Conservation (phyloP, 64 coral and sea anemone species). For the Pocillopora verrucosa region DNA sequence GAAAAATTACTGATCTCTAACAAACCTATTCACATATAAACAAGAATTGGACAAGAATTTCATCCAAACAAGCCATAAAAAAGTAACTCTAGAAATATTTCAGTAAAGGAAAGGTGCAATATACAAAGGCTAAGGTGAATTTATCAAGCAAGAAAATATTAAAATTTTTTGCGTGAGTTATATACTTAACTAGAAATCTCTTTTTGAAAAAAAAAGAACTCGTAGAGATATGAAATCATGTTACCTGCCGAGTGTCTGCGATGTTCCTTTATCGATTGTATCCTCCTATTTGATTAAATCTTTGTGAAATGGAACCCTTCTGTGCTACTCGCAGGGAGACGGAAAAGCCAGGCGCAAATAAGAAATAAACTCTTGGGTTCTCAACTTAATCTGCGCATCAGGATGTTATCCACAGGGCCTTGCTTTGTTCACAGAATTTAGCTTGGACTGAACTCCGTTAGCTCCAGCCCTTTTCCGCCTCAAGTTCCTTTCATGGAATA, state of each 20-base stretch:
- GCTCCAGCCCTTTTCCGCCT: not conserved
- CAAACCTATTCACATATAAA: no score
- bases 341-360: not conserved
- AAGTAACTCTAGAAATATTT: not conserved
- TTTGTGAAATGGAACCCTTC: not conserved
- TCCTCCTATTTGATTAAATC: not conserved
- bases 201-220: not conserved
- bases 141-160: not conserved
- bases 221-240: not conserved
- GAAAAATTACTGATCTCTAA: no score
- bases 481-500: not conserved
- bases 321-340: not conserved
- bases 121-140: not conserved
- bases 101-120: not conserved
- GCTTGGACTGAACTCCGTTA: not conserved
- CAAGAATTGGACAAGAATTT: no score
- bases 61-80: no score
- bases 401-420: not conserved
- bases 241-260: not conserved
- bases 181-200: not conserved
- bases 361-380: not conserved
- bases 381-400: not conserved
- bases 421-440: not conserved
- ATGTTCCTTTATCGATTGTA: constrained; percentile 3
- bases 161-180: constrained; percentile 7